These are phyloP conservation scores for Distichodus sexfasciatus DNA, from an alignment of 2,797 vertebrate genomes.

Conservation along the genomic window DNA sequence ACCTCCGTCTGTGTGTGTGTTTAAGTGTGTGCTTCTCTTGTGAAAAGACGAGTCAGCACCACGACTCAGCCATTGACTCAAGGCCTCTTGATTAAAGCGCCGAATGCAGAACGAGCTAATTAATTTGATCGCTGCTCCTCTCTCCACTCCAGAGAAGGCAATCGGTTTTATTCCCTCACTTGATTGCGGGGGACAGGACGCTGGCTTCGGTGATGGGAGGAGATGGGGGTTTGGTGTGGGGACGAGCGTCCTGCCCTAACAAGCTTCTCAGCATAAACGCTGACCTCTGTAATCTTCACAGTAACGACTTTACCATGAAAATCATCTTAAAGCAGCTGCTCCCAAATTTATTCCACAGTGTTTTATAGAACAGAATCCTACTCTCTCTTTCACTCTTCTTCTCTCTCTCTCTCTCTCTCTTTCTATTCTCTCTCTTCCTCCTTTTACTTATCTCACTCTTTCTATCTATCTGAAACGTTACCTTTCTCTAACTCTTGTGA, in stretches of 20 bases:
- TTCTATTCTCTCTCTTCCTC: slow-evolving; percentile 2
- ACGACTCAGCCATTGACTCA: background rate
- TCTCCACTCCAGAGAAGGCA: slow-evolving; percentile 28
- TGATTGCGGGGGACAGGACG: no score
- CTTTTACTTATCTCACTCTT: slow-evolving; percentile 7
- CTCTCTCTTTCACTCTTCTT: background rate
- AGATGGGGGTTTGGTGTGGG: no score
- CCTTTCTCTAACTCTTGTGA: background rate
- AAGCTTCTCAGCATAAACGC: background rate
- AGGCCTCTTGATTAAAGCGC: slow-evolving; percentile 46
- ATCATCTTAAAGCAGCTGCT: no score
- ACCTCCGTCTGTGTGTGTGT: slow-evolving; percentile 31
- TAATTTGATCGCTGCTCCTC: slow-evolving; percentile 48
- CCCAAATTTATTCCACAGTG: no score
- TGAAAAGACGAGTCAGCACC: background rate
- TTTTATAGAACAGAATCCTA: no score
- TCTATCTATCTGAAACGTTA: background rate
- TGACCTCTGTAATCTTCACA: no score
- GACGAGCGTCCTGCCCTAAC: background rate
- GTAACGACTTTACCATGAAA: no score
- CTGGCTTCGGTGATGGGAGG: no score
- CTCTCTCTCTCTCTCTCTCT: slow-evolving; percentile 40
- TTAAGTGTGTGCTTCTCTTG: background rate
- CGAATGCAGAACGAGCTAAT: slow-evolving; percentile 36
- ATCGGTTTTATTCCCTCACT: background rate